Conservation (phyloP, 2,888 invertebrate genomes). For the Platycnemis pennipes region DNA sequence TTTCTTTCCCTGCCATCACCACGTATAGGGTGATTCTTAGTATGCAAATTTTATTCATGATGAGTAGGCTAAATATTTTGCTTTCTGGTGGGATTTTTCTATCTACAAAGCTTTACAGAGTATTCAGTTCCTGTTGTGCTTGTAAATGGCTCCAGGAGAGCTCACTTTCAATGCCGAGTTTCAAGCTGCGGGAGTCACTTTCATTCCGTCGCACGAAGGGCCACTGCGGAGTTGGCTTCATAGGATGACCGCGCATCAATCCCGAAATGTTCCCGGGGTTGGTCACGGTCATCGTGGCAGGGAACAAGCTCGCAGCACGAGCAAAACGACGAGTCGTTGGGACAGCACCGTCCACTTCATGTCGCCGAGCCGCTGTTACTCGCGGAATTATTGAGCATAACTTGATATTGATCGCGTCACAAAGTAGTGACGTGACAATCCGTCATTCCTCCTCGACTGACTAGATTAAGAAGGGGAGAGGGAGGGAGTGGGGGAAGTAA, state of each 20-base stretch:
- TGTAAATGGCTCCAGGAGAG: neutral
- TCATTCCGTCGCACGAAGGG: neutral
- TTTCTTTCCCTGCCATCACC: too few relatives aligned
- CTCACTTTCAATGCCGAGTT: neutral
- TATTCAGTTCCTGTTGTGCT: too few relatives aligned
- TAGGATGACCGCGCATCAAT: neutral
- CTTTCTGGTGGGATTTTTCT: too few relatives aligned
- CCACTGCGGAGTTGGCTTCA: neutral
- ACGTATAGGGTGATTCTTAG: too few relatives aligned
- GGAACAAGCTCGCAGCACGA: neutral
- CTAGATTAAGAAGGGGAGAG: neutral
- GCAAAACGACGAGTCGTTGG: neutral
- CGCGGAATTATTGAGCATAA: neutral
- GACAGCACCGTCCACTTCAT: neutral
- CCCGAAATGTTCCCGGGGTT: neutral
- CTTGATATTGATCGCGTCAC: constrained; percentile 32
- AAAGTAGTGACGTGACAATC: constrained; percentile 18
- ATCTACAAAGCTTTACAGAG: too few relatives aligned
- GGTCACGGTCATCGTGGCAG: neutral
- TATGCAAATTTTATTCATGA: too few relatives aligned
- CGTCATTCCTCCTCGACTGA: constrained; percentile 8
- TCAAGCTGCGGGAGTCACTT: neutral
- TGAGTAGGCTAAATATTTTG: too few relatives aligned
- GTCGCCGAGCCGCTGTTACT: neutral
- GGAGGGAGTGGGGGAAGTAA: neutral